Base-by-base conservation (phyloP, 2,113 vertebrate species). In the Eonycteris spelaea region DNA sequence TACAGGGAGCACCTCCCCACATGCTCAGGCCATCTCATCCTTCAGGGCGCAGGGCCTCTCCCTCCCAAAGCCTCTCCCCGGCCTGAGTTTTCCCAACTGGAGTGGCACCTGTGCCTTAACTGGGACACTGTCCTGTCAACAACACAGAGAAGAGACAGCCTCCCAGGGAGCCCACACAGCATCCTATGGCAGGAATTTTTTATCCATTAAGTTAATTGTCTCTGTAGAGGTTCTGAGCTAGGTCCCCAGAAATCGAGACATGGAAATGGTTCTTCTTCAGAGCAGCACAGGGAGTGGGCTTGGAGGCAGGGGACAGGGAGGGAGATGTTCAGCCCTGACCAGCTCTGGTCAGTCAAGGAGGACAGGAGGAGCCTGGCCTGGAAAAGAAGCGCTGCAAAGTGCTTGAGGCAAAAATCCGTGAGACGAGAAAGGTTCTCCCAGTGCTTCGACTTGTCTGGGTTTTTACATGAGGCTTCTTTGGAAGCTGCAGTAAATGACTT, bases 271-370 rank as follows among this genome's bases (percentile, higher is more conserved):
- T 77, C 19, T 43, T 63, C 38, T n/a, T 30, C 45, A 70, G 30
- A 68, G 51, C 63, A 35, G 5, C 28, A 1, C 0, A 11, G 30
- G n/a, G 16, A 28, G 7, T 68, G 16, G 1, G 3, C 8, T 4
- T 68, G 2, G 59, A 74, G 51, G 28, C 24, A 40, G 59, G 26
- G 13, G 10, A 30, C 2, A 10, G 21, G 0, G 59, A 45, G 26
- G 15, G 15, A 24, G 57, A 12, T 24, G 6, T 40, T 38, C 48
- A 45, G 79, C 59, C 19, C 33, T 59, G 24, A 45, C 24, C 22
- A 48, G 40, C 19, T 51, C 40, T 53, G n/a, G 10, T 61, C 40
- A 30, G 14, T 7, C 18, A 0, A 3, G 18, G 24, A 67, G 13
- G 68, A 43, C 18, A 63, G 53, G 21, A 38, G 22, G 3, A 16